A percentile compares a stretch with the other conserved stretches of the same genome.
Conservation (phyloP, 1,140 invertebrate genomes). For the Zaprionus capensis region DNA sequence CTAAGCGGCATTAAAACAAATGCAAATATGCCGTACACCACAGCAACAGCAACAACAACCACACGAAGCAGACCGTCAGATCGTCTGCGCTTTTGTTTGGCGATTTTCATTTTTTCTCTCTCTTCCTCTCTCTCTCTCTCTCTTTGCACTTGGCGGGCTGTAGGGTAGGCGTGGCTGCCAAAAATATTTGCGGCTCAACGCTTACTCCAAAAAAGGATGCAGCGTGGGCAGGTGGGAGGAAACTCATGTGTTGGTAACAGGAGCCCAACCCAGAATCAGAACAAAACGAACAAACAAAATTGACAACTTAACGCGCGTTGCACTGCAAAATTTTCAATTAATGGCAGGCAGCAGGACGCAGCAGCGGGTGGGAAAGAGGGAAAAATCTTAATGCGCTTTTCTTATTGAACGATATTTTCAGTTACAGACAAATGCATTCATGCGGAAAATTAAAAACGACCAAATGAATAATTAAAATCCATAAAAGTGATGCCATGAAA, state of each 20-base stretch:
- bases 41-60: slow-evolving; percentile 42
- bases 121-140: neutral
- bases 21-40: slow-evolving; percentile 65
- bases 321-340: slow-evolving; percentile 41
- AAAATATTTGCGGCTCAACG: slow-evolving; percentile 39
- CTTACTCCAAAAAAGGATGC: neutral
- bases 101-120: slow-evolving; percentile 16
- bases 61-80: slow-evolving; percentile 25
- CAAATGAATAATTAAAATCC: slow-evolving; percentile 34
- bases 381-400: slow-evolving; percentile 49
- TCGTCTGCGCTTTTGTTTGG: slow-evolving; percentile 51
- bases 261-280: neutral
- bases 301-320: slow-evolving; percentile 39
- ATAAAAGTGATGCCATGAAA: slow-evolving; percentile 21
- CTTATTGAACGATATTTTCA: slow-evolving; percentile 43
- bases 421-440: slow-evolving; percentile 33
- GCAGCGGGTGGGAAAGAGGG: neutral
- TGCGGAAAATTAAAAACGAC: slow-evolving; percentile 31
- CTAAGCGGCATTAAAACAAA: slow-evolving; percentile 70
- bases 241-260: slow-evolving; percentile 43
- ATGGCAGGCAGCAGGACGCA: neutral
- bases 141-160: neutral
- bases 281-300: slow-evolving; percentile 15
- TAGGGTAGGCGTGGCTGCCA: slow-evolving; percentile 42
- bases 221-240: neutral